Base-by-base conservation (phyloP, 2,888 invertebrate species). In the Andrena marginata region DNA sequence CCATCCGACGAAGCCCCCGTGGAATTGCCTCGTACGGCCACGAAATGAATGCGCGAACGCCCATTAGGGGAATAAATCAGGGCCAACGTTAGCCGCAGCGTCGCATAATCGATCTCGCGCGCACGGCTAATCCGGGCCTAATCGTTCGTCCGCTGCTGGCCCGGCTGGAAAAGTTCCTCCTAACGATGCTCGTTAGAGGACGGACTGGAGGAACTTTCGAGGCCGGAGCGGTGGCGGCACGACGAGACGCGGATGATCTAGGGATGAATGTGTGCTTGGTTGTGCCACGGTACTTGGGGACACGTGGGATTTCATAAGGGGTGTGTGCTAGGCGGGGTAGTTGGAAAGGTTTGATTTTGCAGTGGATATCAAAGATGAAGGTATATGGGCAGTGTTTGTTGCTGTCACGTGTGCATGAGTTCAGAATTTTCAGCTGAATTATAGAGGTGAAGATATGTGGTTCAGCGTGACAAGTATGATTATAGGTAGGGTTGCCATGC, bases 31-130 rank as follows among this genome's bases (percentile, higher is more conserved):
- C 91, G 91, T 90, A 89, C 92, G 91, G 87, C 90, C 88, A 86
- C 89, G 89, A 94, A 93, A 94, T 94, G 93, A 93, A 94, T 93
- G 93, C 93, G 92, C 94, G 91, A 93, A 93, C 94, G 93, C 93
- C 94, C 93, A 94, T 94, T 93, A 93, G 92, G 93, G 93, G 92
- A 94, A 93, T 94, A 94, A 94, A 94, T 94, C 94, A 94, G 94
- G 65, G 89, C 91, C 87, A 92, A 93, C 90, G 93, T 93, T 94
- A 94, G 92, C 93, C 93, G 89, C 93, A 94, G 93, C 87, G 92
- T 92, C 91, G 91, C 91, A 92, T 92, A 91, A 93, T 93, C 93
- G 92, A 93, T 93, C 91, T 91, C 90, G 85, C 82, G 86, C 83
- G 80, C 74, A 67, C 77, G 67, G 82, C 87, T 89, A 89, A 89